phyloP scores from a whole-genome alignment of 1,140 invertebrate species.

The Ephestia elutella region DNA sequence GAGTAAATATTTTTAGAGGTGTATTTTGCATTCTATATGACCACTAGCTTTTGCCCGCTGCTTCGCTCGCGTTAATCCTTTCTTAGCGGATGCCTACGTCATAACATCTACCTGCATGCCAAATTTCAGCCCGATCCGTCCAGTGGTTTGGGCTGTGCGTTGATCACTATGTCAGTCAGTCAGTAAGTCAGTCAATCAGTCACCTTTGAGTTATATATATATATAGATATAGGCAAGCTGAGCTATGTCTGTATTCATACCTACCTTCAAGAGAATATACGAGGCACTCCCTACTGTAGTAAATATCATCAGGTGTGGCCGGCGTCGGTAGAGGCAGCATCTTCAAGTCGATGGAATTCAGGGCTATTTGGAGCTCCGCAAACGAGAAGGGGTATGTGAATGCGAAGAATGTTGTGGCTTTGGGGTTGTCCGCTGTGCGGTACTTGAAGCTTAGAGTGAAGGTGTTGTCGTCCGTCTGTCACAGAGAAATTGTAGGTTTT shows the following conservation, averaged over 20 bases:
- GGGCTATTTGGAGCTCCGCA: conserved; percentile 83
- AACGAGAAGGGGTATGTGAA: conserved; percentile 95
- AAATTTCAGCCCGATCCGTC: too few species aligned
- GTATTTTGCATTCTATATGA: too few species aligned
- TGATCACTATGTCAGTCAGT: too few species aligned
- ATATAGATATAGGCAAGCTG: too few species aligned
- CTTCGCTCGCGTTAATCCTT: too few species aligned
- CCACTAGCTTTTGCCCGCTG: too few species aligned
- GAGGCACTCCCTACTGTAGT: conserved; percentile 90
- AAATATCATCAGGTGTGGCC: conserved; percentile 80
- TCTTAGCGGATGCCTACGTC: too few species aligned
- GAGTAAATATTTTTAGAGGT: too few species aligned
- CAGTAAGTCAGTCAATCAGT: too few species aligned
- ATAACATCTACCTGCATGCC: too few species aligned
- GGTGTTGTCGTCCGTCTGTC: conserved; percentile 79
- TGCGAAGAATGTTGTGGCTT: conserved; percentile 88
- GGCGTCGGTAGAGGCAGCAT: conserved; percentile 61
- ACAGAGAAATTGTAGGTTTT: not conserved
- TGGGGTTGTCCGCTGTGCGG: conserved; percentile 81
- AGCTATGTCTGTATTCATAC: conserved; percentile 42
- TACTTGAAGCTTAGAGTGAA: conserved; percentile 89
- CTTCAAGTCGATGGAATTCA: conserved; percentile 78
- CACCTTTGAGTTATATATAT: too few species aligned
- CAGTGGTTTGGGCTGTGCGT: too few species aligned
- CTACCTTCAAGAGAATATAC: conserved; percentile 88